Base-by-base conservation (phyloP, 2,888 invertebrate genomes). In the Leptinotarsa tumamoca region DNA sequence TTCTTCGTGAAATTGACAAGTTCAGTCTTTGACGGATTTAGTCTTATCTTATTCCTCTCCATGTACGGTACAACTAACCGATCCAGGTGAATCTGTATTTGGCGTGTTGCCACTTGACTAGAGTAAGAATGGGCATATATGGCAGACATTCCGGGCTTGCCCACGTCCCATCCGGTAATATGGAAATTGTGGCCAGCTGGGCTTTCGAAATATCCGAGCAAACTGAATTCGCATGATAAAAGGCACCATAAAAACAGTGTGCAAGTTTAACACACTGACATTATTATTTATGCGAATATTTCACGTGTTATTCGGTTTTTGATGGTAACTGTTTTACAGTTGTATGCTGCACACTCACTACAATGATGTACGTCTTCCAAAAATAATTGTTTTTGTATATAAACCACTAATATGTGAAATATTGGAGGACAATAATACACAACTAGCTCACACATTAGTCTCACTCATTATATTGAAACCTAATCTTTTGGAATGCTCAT, bases 141-240 rank as follows among this genome's bases (percentile, higher is more conserved):
- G 18, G 18, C 18, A 18, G 66, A 66, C 66, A 33, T 23, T 66
- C 17, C 66, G 27, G 33, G 27, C 63, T 33, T 18, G 63, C 63
- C 63, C 63, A 63, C 63, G 14, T 63, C 4, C 67, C 67, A 27
- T 49, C 67, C 1, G 67, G 67, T 67, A 43, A 33, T 14, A 18
- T 33, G 67, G 67, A 49, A 49, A 67, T 43, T 43, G 67, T 33
- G 49, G 18, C 67, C 67, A 67, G 1, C 67, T 67, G 67, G 43
- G 67, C 49, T n/a, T 67, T 67, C 67, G 67, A 67, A 0, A 43
- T 49, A 67, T 67, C 43, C 43, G 67, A 67, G 43, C 67, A 67
- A 67, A 43, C 43, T 49, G 49, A 43, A 17, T 67, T 43, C 43
- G 67, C 67, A 67, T 67, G 67, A 67, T 67, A 67, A 67, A 17